These are phyloP conservation scores for Oncorhynchus masou DNA, from an alignment of 2,113 vertebrate genomes.

Conservation along the genomic window DNA sequence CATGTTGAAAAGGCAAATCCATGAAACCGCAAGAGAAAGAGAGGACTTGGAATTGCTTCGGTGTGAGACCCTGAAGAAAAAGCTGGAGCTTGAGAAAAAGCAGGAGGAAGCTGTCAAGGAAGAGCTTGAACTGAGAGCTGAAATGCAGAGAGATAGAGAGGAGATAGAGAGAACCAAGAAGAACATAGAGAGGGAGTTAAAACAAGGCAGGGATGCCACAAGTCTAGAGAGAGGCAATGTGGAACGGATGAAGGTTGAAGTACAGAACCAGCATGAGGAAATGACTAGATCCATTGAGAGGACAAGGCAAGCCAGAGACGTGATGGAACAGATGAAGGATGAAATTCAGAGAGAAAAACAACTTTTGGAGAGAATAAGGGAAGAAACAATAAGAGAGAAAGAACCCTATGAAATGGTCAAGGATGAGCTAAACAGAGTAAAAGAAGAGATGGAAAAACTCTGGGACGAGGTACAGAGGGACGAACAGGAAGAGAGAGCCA, in stretches of 20 bases:
- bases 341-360: background rate
- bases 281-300: background rate
- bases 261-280: constrained; percentile 3
- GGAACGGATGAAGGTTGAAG: background rate
- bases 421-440: constrained; percentile 33
- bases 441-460: constrained; percentile 38
- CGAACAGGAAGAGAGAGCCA: constrained; percentile 10
- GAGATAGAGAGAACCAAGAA: background rate
- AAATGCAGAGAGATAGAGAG: background rate
- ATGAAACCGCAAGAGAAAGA: constrained; percentile 3
- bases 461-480: constrained; percentile 30
- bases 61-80: background rate
- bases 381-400: background rate
- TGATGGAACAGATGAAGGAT: background rate
- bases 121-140: background rate
- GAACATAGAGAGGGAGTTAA: constrained; percentile 3
- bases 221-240: constrained; percentile 3
- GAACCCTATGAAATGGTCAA: constrained; percentile 24
- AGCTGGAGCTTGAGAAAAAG: background rate
- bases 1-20: background rate
- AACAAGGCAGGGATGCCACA: background rate
- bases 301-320: background rate
- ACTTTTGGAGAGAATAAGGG: background rate
- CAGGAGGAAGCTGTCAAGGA: background rate
- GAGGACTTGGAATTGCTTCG: constrained; percentile 8